Evolutionary conservation across 1,140 invertebrate species (phyloP).

Genomic region (Intoshia linei): DNA sequence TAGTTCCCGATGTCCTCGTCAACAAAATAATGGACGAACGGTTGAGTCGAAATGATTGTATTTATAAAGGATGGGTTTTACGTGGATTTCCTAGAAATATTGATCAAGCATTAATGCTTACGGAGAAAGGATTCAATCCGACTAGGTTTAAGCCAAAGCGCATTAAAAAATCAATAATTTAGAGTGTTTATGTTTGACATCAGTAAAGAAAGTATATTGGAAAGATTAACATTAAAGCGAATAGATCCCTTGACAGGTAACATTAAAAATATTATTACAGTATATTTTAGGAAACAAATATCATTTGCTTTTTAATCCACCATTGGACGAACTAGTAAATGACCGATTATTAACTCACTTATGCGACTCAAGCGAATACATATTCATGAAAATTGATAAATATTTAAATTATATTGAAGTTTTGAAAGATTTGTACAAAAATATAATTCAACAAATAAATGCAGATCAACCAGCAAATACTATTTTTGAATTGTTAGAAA

Average conservation of each 20-base stretch:
- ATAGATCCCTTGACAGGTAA: constrained; percentile 21
- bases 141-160: too few relatives aligned
- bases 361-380: constrained; percentile 10
- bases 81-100: constrained; percentile 16
- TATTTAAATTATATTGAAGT: constrained; percentile 16
- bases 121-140: constrained; percentile 14
- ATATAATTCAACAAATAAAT: constrained; percentile 15
- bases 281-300: too few relatives aligned
- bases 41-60: constrained; percentile 18
- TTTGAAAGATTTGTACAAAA: constrained; percentile 15
- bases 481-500: constrained; percentile 23
- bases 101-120: constrained; percentile 19
- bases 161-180: too few relatives aligned
- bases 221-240: constrained; percentile 14
- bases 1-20: constrained; percentile 20
- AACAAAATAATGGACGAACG: constrained; percentile 15
- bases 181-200: constrained; percentile 23
- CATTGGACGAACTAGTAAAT: constrained; percentile 16
- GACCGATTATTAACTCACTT: constrained; percentile 12
- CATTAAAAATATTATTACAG: too few relatives aligned
- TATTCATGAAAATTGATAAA: constrained; percentile 12
- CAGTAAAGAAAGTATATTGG: constrained; percentile 18
- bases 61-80: constrained; percentile 20
- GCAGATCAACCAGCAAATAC: constrained; percentile 21
- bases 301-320: constrained; percentile 21